Evolutionary conservation across 2,888 invertebrate genomes (phyloP), one percentile per base, ranked within the genome.

Genomic region (Drosophila phalerata): DNA sequence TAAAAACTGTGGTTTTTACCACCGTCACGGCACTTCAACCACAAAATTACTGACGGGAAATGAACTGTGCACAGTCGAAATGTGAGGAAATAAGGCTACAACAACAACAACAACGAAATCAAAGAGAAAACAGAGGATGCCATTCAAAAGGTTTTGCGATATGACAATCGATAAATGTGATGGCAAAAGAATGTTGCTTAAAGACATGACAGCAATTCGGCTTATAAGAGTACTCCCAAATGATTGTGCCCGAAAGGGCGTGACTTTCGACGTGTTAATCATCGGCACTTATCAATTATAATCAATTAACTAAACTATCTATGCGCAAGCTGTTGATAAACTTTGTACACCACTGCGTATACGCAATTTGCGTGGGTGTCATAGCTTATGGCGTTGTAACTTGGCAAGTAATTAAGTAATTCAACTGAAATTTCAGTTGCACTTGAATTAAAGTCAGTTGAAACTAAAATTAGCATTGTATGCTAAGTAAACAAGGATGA

Each of bases 11-110:
- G 49, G 61, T 19, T 48, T 48, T 58, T 13, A 11, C 13, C 9
- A 10, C 9, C 38, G 28, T 47, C 56, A 63, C 47, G 63, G 42
- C 60, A 74, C 34, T 43, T 62, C 53, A 61, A 55, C 68, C 68
- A 30, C 73, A 73, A 68, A 73, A 63, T 73, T 58, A 68, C 43
- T 32, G 47, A 42, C 68, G 51, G 63, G 58, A 73, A 67, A 71
- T 71, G 55, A 55, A 57, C 37, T 45, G 17, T 28, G 48, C 42
- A 52, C 53, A 25, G 42, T 51, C 55, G 47, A 53, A 73, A 67
- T 49, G 38, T 10, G 28, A 25, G 13, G 19, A 25, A 34, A 40
- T n/a, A 45, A 28, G 30, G 5, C 9, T 30, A 34, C 8, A 17
- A 17, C 15, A 45, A 30, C 15, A 45, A 30, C 17, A 13, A 15